Evolutionary conservation across 1,140 invertebrate species (phyloP).

Genomic region (Stratiolaelaps scimitus): DNA sequence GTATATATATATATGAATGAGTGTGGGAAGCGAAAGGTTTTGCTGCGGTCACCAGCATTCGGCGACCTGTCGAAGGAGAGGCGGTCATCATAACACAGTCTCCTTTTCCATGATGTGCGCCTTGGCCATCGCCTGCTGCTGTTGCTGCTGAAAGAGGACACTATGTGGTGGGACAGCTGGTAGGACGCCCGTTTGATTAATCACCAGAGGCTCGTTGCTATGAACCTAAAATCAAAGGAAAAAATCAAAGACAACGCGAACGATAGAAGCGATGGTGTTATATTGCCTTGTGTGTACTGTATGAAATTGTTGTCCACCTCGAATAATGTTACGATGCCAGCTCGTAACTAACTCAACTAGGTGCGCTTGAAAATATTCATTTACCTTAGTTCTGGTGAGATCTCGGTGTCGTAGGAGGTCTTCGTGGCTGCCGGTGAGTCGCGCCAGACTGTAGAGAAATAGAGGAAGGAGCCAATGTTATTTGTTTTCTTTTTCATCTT

Average conservation of each 20-base stretch:
- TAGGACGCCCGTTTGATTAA: too few relatives aligned
- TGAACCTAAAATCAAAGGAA: not conserved
- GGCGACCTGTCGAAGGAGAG: too few relatives aligned
- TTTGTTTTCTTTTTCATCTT: not conserved
- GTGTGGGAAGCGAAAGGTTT: too few relatives aligned
- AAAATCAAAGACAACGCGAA: not conserved
- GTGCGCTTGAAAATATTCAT: not conserved
- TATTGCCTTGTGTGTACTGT: not conserved
- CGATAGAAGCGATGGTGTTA: not conserved
- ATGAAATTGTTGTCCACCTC: not conserved
- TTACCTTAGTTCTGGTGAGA: conserved; percentile 9
- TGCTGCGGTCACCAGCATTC: too few relatives aligned
- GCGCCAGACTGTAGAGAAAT: not conserved
- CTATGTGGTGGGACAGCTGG: too few relatives aligned
- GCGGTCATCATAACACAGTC: conserved; percentile 13
- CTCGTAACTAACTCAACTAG: not conserved
- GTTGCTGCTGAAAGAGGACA: not conserved
- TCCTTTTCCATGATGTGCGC: conserved; percentile 29
- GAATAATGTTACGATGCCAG: not conserved
- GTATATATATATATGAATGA: too few relatives aligned
- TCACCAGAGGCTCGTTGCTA: conserved; percentile 12
- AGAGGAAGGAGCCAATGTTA: not conserved
- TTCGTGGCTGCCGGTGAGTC: conserved; percentile 23
- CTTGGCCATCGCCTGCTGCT: not conserved
- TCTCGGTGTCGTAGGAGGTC: conserved; percentile 16